Evolutionary conservation across 2,113 vertebrate genomes (phyloP), one percentile per base, ranked within the genome.

Genomic region (Tenebrosternarchus preto): DNA sequence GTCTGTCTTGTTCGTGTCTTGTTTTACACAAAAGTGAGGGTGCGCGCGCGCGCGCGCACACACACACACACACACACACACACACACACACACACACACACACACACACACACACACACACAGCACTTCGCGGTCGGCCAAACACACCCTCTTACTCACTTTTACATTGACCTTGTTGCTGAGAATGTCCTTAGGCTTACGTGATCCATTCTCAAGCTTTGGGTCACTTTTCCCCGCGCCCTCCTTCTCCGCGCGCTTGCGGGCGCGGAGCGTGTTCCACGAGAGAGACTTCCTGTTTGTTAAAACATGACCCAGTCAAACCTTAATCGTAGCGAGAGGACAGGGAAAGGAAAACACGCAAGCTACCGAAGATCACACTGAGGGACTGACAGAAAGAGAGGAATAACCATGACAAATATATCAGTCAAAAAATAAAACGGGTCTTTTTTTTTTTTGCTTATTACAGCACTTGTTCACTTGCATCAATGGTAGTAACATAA

Each of bases 221-320:
- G 91, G 85, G 92, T 98, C 96, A 94, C 90, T 94, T 93, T 96
- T 95, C 93, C 95, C 90, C 90, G 85, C 88, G 88, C 88, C 92
- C 86, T 97, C 95, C 94, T 96, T 95, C 91, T 97, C 96, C 3
- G 93, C 95, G 89, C 96, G 94, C 92, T 98, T 98, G 95, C 97
- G 95, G 92, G 97, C 95, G 80, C 96, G 98, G 91, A 99, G 96
- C 77, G 97, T 98, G 90, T 99, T 98, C 98, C 98, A 99, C 74
- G 97, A 99, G 89, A 97, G 95, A 93, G 98, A 99, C 94, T 98
- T 99, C 97, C 98, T 99, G 97, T 95, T 93, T 94, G 96, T 93
- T 93, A 96, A 94, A 94, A 97, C 95, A 98, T 82, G 91, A 86
- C 87, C 81, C 87, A 86, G 83, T 90, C 83, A 84, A 82, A 84